Conservation (phyloP, 35 echinoderm and acorn worm species). For the Apostichopus parvimensis region DNA sequence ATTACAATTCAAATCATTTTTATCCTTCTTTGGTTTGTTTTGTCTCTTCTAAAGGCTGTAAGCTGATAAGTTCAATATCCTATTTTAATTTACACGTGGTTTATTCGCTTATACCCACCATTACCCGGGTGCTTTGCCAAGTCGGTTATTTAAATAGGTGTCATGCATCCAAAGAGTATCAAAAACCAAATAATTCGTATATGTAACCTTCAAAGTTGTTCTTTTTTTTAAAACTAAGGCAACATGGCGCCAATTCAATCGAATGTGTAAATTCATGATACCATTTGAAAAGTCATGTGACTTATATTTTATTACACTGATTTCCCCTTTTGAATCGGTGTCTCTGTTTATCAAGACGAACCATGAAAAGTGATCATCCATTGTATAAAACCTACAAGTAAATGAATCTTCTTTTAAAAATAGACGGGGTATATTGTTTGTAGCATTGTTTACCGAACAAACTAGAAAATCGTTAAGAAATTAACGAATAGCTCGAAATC, state of each 20-base stretch:
- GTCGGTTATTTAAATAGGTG: too few species aligned
- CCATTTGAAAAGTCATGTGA: slow-evolving; percentile 3
- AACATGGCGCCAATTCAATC: slow-evolving; percentile 2
- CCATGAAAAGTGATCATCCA: background rate
- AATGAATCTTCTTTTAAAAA: background rate
- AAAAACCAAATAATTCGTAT: too few species aligned
- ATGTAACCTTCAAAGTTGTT: too few species aligned
- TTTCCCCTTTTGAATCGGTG: background rate
- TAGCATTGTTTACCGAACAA: background rate
- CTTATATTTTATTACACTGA: background rate
- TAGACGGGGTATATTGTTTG: background rate
- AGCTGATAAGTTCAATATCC: too few species aligned
- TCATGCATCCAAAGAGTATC: too few species aligned
- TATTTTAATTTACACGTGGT: too few species aligned
- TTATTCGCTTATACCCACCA: too few species aligned
- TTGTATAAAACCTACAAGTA: background rate
- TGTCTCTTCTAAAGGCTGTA: too few species aligned
- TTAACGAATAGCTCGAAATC: background rate
- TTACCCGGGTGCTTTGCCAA: too few species aligned
- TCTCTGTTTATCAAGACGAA: background rate
- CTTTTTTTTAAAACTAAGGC: background rate
- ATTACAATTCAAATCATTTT: too few species aligned
- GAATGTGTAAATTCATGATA: slow-evolving; percentile 17
- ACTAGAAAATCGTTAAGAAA: background rate
- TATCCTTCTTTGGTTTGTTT: too few species aligned